A percentile compares a stretch with the other conserved stretches of the same genome.
Conservation (phyloP, 2,888 invertebrate species). For the Drosophila maculinotata region DNA sequence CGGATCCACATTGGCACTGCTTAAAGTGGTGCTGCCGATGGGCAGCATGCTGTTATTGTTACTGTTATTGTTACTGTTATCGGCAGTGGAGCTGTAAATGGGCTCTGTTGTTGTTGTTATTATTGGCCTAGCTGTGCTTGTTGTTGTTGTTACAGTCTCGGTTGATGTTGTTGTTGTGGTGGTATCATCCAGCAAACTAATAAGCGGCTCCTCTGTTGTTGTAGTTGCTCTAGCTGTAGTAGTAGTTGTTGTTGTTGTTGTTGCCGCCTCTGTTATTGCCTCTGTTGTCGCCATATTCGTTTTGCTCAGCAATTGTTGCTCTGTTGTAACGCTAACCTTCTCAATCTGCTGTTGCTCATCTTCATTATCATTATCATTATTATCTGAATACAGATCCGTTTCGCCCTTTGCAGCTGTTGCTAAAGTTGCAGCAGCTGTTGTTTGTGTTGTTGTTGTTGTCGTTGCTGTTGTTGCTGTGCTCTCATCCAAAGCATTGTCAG, state of each 20-base stretch:
- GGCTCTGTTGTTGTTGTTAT: slow-evolving; percentile 53
- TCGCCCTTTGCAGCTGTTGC: slow-evolving; percentile 33
- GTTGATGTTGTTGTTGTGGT: slow-evolving; percentile 50
- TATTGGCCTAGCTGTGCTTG: slow-evolving; percentile 17
- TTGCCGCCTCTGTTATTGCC: slow-evolving; percentile 38
- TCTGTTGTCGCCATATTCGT: slow-evolving; percentile 56
- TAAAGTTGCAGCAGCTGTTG: slow-evolving; percentile 11
- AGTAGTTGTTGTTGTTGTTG: slow-evolving; percentile 52
- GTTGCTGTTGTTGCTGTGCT: slow-evolving; percentile 30
- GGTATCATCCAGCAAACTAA: slow-evolving; percentile 71
- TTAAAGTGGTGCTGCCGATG: slow-evolving; percentile 26
- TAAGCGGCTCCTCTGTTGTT: slow-evolving; percentile 65
- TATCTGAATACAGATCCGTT: slow-evolving; percentile 25
- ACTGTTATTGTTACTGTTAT: slow-evolving; percentile 38
- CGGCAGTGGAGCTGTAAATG: slow-evolving; percentile 38
- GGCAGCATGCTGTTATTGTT: slow-evolving; percentile 56
- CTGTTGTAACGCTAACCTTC: slow-evolving; percentile 35
- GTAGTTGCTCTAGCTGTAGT: slow-evolving; percentile 58
- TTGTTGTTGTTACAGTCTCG: slow-evolving; percentile 12
- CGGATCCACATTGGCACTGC: slow-evolving; percentile 19
- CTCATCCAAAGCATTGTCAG: slow-evolving; percentile 41
- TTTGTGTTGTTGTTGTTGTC: slow-evolving; percentile 8
- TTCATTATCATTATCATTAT: slow-evolving; percentile 38
- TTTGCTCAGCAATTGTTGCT: slow-evolving; percentile 40
- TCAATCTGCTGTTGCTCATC: slow-evolving; percentile 39